phyloP scores from a whole-genome alignment of 2,797 vertebrate genomes.

The Leptoclinus maculatus region DNA sequence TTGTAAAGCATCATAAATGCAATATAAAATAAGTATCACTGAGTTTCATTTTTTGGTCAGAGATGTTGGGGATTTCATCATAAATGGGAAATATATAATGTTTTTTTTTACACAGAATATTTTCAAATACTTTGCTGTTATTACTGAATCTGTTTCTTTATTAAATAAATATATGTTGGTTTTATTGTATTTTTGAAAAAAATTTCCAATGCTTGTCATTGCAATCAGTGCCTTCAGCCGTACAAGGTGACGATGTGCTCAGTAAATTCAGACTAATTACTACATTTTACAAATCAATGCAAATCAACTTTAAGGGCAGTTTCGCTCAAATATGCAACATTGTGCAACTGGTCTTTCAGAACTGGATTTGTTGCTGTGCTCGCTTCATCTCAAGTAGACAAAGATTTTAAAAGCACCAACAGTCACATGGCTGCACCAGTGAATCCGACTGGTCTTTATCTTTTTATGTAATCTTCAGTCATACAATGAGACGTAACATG shows the following conservation, averaged over 20 bases:
- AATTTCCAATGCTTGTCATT: background rate
- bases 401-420: background rate
- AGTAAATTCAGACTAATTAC: background rate
- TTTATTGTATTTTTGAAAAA: background rate
- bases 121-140: background rate
- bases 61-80: background rate
- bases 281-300: background rate
- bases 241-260: background rate
- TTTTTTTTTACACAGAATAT: background rate
- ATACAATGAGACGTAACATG: background rate
- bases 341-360: background rate
- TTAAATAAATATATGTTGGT: background rate
- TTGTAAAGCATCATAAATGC: background rate
- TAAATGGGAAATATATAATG: too few relatives aligned
- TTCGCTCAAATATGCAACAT: background rate
- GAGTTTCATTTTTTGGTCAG: background rate
- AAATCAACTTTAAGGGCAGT: background rate
- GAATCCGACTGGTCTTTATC: background rate
- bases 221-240: background rate
- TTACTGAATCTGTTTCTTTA: background rate
- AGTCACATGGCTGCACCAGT: conserved; percentile 18
- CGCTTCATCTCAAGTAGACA: background rate
- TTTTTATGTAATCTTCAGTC: conserved; percentile 28
- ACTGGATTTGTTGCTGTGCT: background rate
- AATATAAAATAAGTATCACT: background rate